Evolutionary conservation across 2,113 vertebrate genomes (phyloP).

Genomic region (Sterrhoptilus dennistouni): DNA sequence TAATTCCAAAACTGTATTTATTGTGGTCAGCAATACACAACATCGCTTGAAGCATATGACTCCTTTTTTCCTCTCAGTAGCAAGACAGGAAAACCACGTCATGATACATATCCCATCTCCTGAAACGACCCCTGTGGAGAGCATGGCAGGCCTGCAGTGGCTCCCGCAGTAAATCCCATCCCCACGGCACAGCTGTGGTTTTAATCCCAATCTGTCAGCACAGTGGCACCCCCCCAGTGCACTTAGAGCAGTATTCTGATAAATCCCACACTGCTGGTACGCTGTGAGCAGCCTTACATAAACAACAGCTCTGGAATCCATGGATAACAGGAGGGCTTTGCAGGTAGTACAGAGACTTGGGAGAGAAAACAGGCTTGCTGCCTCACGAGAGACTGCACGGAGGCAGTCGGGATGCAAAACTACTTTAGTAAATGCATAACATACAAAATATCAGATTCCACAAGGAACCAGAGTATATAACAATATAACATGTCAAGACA

Average conservation of each 20-base stretch:
- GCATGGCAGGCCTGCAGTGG: conserved; percentile 10
- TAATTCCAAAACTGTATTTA: neutral
- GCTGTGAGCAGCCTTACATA: conserved; percentile 16
- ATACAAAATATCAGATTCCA: neutral
- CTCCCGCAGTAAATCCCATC: conserved; percentile 3
- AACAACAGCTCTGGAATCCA: neutral
- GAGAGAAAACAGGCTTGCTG: neutral
- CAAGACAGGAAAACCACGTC: neutral
- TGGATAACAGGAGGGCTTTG: neutral
- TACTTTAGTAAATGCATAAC: neutral
- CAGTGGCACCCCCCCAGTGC: neutral
- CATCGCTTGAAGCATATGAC: neutral
- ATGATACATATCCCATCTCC: neutral
- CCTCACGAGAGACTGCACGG: neutral
- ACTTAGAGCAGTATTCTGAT: conserved; percentile 18
- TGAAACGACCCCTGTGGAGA: neutral
- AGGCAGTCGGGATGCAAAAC: neutral
- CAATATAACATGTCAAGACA: neutral
- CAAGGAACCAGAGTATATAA: neutral
- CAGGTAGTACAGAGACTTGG: neutral
- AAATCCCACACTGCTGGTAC: conserved; percentile 39
- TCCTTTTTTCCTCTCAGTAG: neutral
- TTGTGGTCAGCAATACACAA: neutral
- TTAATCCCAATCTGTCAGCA: conserved; percentile 49
- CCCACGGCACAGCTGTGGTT: neutral